Conservation (phyloP, 2,888 invertebrate species). For the Atethmia centrago region DNA sequence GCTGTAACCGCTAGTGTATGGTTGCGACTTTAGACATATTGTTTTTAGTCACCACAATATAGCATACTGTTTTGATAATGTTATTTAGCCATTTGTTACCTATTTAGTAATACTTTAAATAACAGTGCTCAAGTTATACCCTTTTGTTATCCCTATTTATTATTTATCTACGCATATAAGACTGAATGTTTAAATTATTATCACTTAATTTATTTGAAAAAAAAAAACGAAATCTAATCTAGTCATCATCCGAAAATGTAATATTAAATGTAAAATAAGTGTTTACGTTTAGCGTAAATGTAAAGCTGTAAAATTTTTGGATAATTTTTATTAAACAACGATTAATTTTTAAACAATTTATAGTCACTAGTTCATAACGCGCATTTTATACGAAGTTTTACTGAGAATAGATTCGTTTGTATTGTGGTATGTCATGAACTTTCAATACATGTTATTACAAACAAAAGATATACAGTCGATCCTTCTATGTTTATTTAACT, state of each 20-base stretch:
- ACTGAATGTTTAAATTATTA: conserved; percentile 73
- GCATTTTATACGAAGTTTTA: conserved; percentile 79
- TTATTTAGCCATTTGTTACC: conserved; percentile 55
- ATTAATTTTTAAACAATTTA: conserved; percentile 71
- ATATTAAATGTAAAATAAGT: conserved; percentile 66
- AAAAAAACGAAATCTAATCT: conserved; percentile 60
- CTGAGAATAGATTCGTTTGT: conserved; percentile 46
- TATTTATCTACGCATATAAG: conserved; percentile 69
- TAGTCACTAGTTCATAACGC: conserved; percentile 65
- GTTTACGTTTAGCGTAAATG: conserved; percentile 66
- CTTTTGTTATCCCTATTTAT: conserved; percentile 60
- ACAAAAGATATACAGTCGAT: background rate
- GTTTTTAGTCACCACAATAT: conserved; percentile 39
- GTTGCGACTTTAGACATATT: conserved; percentile 30
- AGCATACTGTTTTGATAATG: conserved; percentile 49
- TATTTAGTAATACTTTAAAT: conserved; percentile 54
- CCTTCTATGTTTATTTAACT: background rate
- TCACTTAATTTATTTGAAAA: conserved; percentile 60
- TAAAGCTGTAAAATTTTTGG: conserved; percentile 79
- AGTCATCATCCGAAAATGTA: conserved; percentile 62
- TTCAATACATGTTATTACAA: background rate
- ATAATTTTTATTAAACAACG: conserved; percentile 79
- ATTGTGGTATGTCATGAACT: conserved; percentile 31
- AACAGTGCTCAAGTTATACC: conserved; percentile 63
- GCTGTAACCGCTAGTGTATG: conserved; percentile 1